Evolutionary conservation across 2,888 invertebrate species (phyloP).

Genomic region (Diogma glabrata): DNA sequence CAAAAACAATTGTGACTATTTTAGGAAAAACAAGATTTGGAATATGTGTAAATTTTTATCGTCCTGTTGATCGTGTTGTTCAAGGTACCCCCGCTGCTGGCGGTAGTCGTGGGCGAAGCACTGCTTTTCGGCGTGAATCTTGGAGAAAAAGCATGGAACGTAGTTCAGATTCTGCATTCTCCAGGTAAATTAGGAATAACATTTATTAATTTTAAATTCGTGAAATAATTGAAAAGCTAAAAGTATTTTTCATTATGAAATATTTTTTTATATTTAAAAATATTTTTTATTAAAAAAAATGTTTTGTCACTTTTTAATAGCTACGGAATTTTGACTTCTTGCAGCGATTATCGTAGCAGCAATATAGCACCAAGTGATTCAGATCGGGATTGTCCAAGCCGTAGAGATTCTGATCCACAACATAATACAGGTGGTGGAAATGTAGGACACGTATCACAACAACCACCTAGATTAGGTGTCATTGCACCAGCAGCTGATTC

Average conservation of each 20-base stretch:
- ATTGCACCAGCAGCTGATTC: conserved; percentile 61
- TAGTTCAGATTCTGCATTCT: conserved; percentile 86
- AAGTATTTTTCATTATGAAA: not conserved
- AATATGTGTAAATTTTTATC: conserved; percentile 96
- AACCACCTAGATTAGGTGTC: conserved; percentile 49
- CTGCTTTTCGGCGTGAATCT: conserved; percentile 66
- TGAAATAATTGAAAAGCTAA: not conserved
- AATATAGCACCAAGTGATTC: conserved; percentile 83
- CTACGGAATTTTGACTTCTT: conserved; percentile 39
- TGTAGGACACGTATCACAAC: conserved; percentile 20
- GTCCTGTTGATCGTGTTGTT: conserved; percentile 66
- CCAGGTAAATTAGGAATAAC: conserved; percentile 52
- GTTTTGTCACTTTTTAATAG: conserved; percentile 24
- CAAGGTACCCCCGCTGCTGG: conserved; percentile 23
- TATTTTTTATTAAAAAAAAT: conserved; percentile 11
- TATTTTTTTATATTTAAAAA: conserved; percentile 10
- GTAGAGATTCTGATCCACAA: conserved; percentile 51
- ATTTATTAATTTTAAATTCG: not conserved
- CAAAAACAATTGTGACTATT: no score
- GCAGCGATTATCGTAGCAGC: conserved; percentile 89
- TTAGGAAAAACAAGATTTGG: conserved; percentile 91
- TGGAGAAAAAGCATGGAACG: conserved; percentile 89
- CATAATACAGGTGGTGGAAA: conserved; percentile 21
- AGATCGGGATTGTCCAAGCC: conserved; percentile 70
- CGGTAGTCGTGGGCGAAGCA: conserved; percentile 34